Evolutionary conservation across 2,113 vertebrate genomes (phyloP).

Genomic region (Gnathonemus longibarbis): DNA sequence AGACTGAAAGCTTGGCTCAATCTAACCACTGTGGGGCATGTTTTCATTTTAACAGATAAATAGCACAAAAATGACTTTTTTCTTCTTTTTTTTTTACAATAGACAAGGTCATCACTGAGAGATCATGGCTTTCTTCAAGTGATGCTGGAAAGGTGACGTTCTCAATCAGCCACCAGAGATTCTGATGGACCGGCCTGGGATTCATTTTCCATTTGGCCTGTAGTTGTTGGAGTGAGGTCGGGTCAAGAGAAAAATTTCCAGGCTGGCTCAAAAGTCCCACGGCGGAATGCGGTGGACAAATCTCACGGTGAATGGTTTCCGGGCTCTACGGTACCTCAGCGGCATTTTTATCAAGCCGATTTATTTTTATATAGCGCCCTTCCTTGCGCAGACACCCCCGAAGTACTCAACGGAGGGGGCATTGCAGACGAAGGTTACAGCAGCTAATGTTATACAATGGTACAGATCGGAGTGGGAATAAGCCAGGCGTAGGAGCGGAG

Average conservation of each 20-base stretch:
- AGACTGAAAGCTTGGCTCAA: neutral
- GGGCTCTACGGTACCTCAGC: neutral
- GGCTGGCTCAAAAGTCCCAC: neutral
- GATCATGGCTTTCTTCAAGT: neutral
- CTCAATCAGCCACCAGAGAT: neutral
- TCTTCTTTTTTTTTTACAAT: neutral
- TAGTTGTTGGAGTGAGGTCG: neutral
- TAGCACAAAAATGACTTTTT: neutral
- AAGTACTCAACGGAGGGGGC: neutral
- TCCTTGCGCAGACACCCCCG: neutral
- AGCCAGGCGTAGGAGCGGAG: neutral
- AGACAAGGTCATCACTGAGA: neutral
- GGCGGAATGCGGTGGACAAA: neutral
- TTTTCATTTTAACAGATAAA: neutral
- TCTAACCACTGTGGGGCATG: neutral
- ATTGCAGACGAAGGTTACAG: neutral
- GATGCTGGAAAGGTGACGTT: neutral
- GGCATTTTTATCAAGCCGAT: neutral
- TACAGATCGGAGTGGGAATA: neutral
- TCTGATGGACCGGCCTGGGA: neutral
- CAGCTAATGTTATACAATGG: neutral
- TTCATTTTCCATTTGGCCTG: neutral
- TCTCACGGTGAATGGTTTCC: neutral
- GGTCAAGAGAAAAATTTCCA: neutral
- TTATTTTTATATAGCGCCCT: constrained; percentile 1